Evolutionary conservation across 2,113 vertebrate species (phyloP).

Genomic region (Ageneiosus marmoratus): DNA sequence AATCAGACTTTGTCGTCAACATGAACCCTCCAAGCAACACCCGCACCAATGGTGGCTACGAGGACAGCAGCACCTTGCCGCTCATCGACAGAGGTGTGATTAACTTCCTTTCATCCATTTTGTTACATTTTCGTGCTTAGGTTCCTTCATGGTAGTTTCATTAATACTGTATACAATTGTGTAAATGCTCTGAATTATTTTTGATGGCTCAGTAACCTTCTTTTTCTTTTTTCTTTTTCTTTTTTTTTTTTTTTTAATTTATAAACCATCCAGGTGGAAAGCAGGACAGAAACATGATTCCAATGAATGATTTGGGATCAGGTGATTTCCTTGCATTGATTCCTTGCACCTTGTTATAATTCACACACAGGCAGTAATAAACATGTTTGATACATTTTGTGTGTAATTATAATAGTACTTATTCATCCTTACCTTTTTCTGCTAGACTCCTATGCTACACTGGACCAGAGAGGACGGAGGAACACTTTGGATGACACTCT

Average conservation of each 20-base stretch:
- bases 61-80: constrained; percentile 92
- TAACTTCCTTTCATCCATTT: neutral
- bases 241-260: constrained; percentile 16
- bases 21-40: constrained; percentile 77
- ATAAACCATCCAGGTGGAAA: constrained; percentile 73
- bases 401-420: neutral
- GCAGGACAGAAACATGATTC: constrained; percentile 87
- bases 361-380: neutral
- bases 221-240: no score
- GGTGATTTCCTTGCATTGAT: constrained; percentile 66
- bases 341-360: neutral
- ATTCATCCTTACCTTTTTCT: neutral
- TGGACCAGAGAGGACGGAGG: constrained; percentile 85
- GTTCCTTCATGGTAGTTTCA: neutral
- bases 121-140: neutral
- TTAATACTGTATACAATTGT: no score
- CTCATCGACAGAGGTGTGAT: constrained; percentile 86
- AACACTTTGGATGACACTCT: constrained; percentile 87
- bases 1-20: constrained; percentile 90
- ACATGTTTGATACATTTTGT: neutral
- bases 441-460: constrained; percentile 84
- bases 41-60: constrained; percentile 82
- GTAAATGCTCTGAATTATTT: neutral
- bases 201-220: neutral
- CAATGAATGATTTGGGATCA: constrained; percentile 91